A percentile compares a stretch with the other conserved stretches of the same genome.
Conservation (phyloP, 2,113 vertebrate species). For the Progne subis region DNA sequence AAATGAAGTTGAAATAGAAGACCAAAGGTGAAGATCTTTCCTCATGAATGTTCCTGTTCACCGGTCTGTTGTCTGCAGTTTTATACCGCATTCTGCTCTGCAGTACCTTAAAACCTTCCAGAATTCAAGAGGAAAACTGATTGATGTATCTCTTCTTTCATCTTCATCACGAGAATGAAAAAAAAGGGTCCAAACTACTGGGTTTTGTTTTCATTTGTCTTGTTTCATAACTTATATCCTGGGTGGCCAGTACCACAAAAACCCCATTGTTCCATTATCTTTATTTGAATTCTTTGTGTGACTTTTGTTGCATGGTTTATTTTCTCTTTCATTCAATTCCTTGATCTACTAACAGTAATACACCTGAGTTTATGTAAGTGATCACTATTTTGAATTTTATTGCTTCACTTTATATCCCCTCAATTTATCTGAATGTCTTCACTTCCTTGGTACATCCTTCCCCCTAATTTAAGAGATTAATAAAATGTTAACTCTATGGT, state of each 20-base stretch:
- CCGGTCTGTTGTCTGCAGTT: neutral
- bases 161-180: neutral
- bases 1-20: neutral
- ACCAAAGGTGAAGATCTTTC: neutral
- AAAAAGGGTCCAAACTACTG: neutral
- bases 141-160: neutral
- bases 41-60: neutral
- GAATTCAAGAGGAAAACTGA: neutral
- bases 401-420: conserved; percentile 10
- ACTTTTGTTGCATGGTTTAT: neutral
- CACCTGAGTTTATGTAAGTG: conserved; percentile 23
- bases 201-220: neutral
- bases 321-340: neutral
- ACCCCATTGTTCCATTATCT: neutral
- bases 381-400: conserved; percentile 25
- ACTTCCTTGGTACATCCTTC: conserved; percentile 24
- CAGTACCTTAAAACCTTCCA: neutral
- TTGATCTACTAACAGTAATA: neutral
- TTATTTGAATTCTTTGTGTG: neutral
- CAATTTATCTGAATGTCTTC: conserved; percentile 32
- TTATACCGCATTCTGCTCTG: neutral
- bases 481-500: neutral
- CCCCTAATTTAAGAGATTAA: neutral
- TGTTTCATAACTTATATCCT: neutral
- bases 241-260: neutral